phyloP scores from a whole-genome alignment of 2,113 vertebrate genomes.

The Trogon melanurus region DNA sequence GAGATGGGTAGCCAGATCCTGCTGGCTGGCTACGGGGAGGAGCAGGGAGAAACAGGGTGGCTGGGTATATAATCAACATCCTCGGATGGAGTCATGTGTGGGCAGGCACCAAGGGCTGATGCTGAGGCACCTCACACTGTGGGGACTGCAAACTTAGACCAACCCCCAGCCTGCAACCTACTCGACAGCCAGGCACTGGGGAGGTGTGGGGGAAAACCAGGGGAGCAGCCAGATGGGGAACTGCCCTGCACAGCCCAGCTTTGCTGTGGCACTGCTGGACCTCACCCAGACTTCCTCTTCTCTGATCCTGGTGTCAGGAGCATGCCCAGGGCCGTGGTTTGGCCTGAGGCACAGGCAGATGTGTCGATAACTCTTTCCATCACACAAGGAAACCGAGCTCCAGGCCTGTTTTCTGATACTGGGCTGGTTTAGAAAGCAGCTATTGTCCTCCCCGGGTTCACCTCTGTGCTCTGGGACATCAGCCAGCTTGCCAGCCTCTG shows the following conservation, averaged over 20 bases:
- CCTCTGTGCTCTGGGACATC: neutral
- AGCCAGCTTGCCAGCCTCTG: neutral
- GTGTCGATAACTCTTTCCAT: neutral
- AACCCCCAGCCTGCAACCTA: neutral
- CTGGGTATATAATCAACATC: neutral
- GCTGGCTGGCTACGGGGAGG: neutral
- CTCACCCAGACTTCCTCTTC: neutral
- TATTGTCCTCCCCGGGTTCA: neutral
- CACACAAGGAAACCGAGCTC: neutral
- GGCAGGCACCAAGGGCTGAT: neutral
- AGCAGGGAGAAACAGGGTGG: neutral
- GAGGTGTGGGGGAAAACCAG: too few species aligned
- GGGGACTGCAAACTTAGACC: neutral
- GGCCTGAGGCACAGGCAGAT: neutral
- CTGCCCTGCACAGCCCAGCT: neutral
- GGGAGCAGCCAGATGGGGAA: neutral
- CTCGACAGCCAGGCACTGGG: neutral
- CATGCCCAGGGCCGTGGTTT: neutral
- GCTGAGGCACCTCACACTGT: rapidly evolving
- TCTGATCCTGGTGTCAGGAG: neutral
- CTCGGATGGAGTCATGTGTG: rapidly evolving
- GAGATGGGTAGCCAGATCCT: neutral
- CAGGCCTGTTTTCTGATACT: neutral
- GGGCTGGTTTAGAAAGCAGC: neutral
- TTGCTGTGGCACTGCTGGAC: neutral